A percentile compares a stretch with the other conserved stretches of the same genome.
phyloP scores from a whole-genome alignment of 2,888 invertebrate species.

The Eumacrocentrus americanus region DNA sequence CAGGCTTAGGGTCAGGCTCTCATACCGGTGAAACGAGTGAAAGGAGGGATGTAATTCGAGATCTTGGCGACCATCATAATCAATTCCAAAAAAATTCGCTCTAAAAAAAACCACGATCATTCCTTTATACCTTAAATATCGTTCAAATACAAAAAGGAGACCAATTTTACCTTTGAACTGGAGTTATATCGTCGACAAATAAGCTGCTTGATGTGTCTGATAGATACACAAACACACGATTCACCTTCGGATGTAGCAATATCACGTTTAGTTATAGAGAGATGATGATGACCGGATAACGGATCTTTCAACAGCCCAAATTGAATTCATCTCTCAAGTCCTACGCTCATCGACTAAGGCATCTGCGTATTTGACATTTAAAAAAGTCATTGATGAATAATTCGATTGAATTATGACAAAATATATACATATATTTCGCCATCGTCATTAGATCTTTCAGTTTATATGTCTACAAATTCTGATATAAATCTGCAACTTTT shows the following conservation, averaged over 20 bases:
- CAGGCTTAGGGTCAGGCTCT: constrained; percentile 2
- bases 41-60: not conserved
- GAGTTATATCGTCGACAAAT: too few species aligned
- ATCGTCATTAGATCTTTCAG: not conserved
- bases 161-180: too few species aligned
- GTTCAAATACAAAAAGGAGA: too few species aligned
- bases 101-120: not conserved
- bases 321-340: not conserved
- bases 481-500: not conserved
- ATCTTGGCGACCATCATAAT: not conserved
- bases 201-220: too few species aligned
- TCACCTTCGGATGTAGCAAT: not conserved
- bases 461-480: not conserved
- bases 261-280: not conserved
- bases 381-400: not conserved
- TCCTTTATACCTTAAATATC: not conserved
- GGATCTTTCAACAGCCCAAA: not conserved
- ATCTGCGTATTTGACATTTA: not conserved
- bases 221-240: not conserved
- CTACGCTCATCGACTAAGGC: too few species aligned
- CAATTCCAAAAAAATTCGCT: not conserved
- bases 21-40: not conserved
- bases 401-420: not conserved
- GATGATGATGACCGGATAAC: not conserved
- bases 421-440: not conserved